Evolutionary conservation across 2,888 invertebrate species (phyloP).

Genomic region (Heliconius hortense): DNA sequence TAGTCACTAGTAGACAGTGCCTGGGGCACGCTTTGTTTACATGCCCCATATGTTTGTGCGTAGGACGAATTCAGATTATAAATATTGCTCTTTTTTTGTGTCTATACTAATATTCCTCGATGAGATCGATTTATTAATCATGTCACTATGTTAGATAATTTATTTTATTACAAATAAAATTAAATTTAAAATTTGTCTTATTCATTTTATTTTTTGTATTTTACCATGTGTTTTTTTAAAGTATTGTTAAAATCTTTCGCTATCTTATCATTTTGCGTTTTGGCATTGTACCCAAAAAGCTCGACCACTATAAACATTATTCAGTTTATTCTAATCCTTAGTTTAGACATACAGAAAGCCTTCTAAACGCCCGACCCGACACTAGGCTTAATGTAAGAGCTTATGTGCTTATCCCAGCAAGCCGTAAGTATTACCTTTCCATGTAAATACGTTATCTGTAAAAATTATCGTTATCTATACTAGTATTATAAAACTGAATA

Average conservation of each 20-base stretch:
- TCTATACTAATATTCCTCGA: neutral
- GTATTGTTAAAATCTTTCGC: neutral
- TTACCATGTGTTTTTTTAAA: neutral
- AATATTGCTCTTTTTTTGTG: constrained; percentile 2
- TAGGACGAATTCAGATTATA: constrained; percentile 18
- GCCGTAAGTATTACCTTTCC: neutral
- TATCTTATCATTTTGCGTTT: neutral
- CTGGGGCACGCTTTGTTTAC: constrained; percentile 35
- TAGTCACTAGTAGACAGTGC: constrained; percentile 10
- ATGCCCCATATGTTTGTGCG: constrained; percentile 27
- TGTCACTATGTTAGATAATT: neutral
- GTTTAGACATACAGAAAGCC: neutral
- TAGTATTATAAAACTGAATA: neutral
- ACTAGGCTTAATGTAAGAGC: constrained; percentile 1
- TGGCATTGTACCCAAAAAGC: neutral
- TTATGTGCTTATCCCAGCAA: neutral
- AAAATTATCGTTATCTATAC: neutral
- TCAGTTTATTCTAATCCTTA: neutral
- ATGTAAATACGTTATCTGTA: neutral
- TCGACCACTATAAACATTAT: neutral
- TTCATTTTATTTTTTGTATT: neutral
- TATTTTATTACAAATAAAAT: neutral
- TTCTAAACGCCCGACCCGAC: neutral
- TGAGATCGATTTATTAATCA: neutral
- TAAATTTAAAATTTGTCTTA: neutral